Evolutionary conservation across 2,113 vertebrate species (phyloP).

Genomic region (Chaenocephalus aceratus): DNA sequence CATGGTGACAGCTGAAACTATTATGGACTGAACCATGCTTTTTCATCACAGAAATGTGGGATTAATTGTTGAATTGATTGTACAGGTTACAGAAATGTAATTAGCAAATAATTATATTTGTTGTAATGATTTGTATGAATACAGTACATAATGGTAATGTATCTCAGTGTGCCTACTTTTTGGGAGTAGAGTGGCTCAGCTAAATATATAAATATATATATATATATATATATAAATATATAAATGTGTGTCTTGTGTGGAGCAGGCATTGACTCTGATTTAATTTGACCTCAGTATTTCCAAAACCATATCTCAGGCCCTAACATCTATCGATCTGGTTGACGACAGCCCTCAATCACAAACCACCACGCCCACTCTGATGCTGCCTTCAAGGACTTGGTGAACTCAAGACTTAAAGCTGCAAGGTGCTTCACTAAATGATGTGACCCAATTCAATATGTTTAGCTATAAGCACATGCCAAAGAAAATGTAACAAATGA

Average conservation of each 20-base stretch:
- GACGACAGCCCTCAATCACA: background rate
- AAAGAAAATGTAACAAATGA: too few relatives aligned
- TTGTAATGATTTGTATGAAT: background rate
- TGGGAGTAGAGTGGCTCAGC: background rate
- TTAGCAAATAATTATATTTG: background rate
- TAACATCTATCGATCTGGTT: too few relatives aligned
- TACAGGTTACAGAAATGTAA: slow-evolving; percentile 12
- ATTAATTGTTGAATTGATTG: slow-evolving; percentile 36
- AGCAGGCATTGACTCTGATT: too few relatives aligned
- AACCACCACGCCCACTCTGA: slow-evolving; percentile 12
- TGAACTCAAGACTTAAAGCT: background rate
- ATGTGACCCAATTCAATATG: too few relatives aligned
- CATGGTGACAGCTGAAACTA: background rate
- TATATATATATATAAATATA: too few relatives aligned
- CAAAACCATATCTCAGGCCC: too few relatives aligned
- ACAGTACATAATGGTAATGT: background rate
- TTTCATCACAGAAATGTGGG: background rate
- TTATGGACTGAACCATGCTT: background rate
- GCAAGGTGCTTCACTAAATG: too few relatives aligned
- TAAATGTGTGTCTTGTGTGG: too few relatives aligned
- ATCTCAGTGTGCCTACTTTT: background rate
- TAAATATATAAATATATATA: too few relatives aligned
- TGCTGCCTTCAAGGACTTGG: slow-evolving; percentile 39
- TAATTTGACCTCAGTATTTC: too few relatives aligned
- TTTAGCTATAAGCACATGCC: too few relatives aligned